Conservation (phyloP, 2,888 invertebrate genomes). For the Nezara viridula region DNA sequence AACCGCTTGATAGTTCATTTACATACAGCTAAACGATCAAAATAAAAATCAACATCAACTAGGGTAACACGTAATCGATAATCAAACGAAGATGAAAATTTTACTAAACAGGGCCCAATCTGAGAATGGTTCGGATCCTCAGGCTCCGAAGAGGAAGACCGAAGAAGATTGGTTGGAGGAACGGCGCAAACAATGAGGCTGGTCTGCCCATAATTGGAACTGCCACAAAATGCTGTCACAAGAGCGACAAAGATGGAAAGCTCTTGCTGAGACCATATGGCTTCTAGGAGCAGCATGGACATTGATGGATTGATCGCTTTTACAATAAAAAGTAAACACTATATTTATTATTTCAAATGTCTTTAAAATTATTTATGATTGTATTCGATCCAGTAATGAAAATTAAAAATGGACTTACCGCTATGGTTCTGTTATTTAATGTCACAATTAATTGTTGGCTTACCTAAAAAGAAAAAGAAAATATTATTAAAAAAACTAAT, state of each 20-base stretch:
- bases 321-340: neutral
- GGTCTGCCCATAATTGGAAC: neutral
- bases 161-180: neutral
- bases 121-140: neutral
- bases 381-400: neutral
- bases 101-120: neutral
- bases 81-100: neutral
- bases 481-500: neutral
- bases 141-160: neutral
- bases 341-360: neutral
- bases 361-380: neutral
- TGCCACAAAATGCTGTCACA: constrained; percentile 16
- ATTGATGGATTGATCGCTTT: neutral
- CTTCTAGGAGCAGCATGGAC: neutral
- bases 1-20: too few relatives aligned
- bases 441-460: neutral
- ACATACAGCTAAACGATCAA: too few relatives aligned
- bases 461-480: neutral
- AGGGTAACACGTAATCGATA: neutral
- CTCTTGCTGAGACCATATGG: neutral
- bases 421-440: neutral
- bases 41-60: too few relatives aligned
- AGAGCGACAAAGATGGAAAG: constrained; percentile 1
- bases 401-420: neutral
- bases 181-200: neutral